A percentile compares a stretch with the other conserved stretches of the same genome.
Evolutionary conservation across 2,888 invertebrate species (phyloP).

Genomic region (Eurytoma adleriae): DNA sequence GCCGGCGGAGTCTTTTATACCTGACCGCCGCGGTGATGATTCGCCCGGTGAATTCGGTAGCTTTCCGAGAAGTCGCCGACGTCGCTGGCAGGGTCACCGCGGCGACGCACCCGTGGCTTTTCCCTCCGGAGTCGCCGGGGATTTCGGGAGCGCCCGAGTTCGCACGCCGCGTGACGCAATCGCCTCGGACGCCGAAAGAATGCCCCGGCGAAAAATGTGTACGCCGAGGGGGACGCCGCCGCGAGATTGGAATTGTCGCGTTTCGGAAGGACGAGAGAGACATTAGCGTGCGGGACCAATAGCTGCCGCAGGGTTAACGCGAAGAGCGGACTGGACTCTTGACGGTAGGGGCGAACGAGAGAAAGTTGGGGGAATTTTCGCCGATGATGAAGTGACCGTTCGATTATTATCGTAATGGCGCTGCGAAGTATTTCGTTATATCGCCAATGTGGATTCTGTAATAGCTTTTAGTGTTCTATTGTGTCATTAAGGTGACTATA

Average conservation of each 20-base stretch:
- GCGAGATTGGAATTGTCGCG: slow-evolving; percentile 54
- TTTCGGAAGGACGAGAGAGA: slow-evolving; percentile 29
- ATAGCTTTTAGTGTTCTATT: too few species aligned
- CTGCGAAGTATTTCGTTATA: too few species aligned
- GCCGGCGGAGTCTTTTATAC: not conserved
- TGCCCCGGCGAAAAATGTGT: slow-evolving; percentile 44
- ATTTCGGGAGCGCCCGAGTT: slow-evolving; percentile 42
- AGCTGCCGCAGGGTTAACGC: slow-evolving; percentile 9
- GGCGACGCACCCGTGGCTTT: slow-evolving; percentile 23
- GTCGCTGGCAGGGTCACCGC: not conserved
- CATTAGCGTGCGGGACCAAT: slow-evolving; percentile 4
- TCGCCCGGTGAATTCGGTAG: slow-evolving; percentile 42
- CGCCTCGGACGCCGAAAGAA: slow-evolving; percentile 38
- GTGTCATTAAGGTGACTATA: too few species aligned
- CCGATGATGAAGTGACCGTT: too few species aligned
- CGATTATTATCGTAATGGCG: too few species aligned
- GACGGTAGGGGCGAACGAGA: not conserved
- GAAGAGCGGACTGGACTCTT: not conserved
- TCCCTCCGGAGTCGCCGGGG: not conserved
- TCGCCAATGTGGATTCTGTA: too few species aligned
- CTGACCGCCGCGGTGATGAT: slow-evolving; percentile 18
- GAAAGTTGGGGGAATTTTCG: not conserved
- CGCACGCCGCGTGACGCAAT: slow-evolving; percentile 33
- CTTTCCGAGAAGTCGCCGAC: slow-evolving; percentile 40
- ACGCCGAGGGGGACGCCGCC: slow-evolving; percentile 26